Percentiles rank a stretch among this genome's conserved stretches.
These are phyloP conservation scores for Psittacus erithacus DNA, from an alignment of 2,113 vertebrate species.

Conservation along the genomic window DNA sequence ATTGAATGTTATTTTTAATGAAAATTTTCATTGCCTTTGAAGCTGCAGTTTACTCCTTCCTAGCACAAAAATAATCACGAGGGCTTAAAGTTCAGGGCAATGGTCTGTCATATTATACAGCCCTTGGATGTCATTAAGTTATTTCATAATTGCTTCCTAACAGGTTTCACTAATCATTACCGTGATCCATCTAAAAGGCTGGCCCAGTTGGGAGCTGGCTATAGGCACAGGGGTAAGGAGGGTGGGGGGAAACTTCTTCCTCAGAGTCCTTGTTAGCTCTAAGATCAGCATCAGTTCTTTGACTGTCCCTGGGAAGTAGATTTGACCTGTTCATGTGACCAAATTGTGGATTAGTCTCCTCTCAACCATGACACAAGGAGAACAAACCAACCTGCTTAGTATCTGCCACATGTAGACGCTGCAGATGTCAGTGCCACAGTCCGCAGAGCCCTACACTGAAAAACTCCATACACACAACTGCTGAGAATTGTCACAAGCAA, in stretches of 20 bases:
- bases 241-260: neutral
- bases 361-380: neutral
- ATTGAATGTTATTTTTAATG: constrained; percentile 6
- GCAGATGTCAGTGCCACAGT: neutral
- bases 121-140: constrained; percentile 34
- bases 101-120: neutral
- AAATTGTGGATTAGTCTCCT: neutral
- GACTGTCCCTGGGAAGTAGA: neutral
- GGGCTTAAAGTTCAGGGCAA: neutral
- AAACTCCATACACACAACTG: fast-evolving
- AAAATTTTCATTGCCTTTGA: constrained; percentile 40
- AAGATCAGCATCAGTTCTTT: neutral
- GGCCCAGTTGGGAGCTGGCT: neutral
- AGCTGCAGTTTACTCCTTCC: constrained; percentile 12
- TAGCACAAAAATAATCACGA: neutral
- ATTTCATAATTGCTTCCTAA: constrained; percentile 55
- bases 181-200: neutral
- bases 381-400: neutral
- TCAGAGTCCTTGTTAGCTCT: neutral
- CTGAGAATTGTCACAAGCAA: neutral
- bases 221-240: neutral
- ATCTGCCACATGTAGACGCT: neutral
- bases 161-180: neutral
- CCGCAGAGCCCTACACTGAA: neutral
- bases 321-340: neutral